phyloP scores from a whole-genome alignment of 2,113 vertebrate species.

The Micromys minutus region DNA sequence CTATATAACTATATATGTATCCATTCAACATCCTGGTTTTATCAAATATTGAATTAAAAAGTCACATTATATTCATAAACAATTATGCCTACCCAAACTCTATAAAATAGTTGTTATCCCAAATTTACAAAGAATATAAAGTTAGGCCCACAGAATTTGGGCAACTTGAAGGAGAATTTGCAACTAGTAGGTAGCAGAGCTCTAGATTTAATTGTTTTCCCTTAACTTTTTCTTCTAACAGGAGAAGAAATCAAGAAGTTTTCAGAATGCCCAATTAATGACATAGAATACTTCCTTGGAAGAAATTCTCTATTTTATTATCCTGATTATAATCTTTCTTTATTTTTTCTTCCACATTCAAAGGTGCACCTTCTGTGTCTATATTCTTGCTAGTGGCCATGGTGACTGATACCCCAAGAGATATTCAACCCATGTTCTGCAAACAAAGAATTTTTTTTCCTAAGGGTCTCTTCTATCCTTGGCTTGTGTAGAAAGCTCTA shows the following conservation, averaged over 20 bases:
- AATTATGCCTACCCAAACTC: background rate
- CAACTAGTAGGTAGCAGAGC: background rate
- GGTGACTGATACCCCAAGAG: background rate
- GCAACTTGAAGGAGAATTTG: background rate
- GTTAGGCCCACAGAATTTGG: background rate
- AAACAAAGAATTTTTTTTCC: background rate
- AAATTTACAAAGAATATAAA: conserved; percentile 33
- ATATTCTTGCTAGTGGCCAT: background rate
- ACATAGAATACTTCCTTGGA: background rate
- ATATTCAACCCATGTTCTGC: background rate
- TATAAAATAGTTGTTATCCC: conserved; percentile 6
- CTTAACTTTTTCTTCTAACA: conserved; percentile 31
- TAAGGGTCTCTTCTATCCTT: background rate
- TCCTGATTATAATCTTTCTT: background rate
- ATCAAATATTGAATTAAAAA: conserved; percentile 8
- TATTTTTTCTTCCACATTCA: background rate
- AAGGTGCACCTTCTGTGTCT: background rate
- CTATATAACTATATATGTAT: background rate
- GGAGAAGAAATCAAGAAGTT: background rate
- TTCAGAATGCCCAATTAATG: background rate
- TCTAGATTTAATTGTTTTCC: background rate
- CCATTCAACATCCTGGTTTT: conserved; percentile 4
- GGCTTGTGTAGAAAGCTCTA: background rate
- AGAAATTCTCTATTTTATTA: background rate
- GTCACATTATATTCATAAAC: background rate